Conservation (phyloP, 2,888 invertebrate genomes). For the Noctuana brunneofusca region DNA sequence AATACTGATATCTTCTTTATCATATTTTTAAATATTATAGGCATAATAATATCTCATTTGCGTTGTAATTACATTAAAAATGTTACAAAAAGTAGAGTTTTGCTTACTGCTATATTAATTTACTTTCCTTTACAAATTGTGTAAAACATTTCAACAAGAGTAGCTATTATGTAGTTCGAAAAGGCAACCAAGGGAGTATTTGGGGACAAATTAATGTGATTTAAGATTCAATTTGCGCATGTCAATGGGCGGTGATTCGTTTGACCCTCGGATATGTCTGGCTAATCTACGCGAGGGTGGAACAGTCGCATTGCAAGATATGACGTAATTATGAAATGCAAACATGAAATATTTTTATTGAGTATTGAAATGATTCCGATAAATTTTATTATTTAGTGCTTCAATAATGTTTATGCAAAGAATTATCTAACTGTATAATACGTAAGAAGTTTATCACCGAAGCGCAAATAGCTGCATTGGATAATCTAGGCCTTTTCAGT, state of each 20-base stretch:
- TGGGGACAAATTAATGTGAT: conserved; percentile 47
- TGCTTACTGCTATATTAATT: not conserved
- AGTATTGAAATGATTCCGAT: too few relatives aligned
- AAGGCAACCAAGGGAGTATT: conserved; percentile 10
- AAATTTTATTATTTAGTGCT: too few relatives aligned
- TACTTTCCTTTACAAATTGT: not conserved
- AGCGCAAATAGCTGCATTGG: too few relatives aligned
- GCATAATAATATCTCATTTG: too few relatives aligned
- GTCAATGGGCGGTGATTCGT: conserved; percentile 62
- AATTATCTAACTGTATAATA: too few relatives aligned
- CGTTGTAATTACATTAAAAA: too few relatives aligned
- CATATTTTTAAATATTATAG: too few relatives aligned
- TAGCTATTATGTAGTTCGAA: not conserved
- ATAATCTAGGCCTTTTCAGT: too few relatives aligned
- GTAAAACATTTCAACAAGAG: not conserved
- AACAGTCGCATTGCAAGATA: not conserved
- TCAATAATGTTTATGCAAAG: too few relatives aligned
- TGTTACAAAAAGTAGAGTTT: too few relatives aligned
- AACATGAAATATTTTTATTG: not conserved
- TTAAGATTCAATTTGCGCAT: conserved; percentile 54
- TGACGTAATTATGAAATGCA: conserved; percentile 2
- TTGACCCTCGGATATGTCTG: conserved; percentile 62
- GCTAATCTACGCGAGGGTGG: conserved; percentile 67
- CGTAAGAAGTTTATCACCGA: too few relatives aligned
- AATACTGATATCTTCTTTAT: too few relatives aligned